Percentiles rank a stretch among this genome's conserved stretches.
Conservation (phyloP, 2,888 invertebrate genomes). For the Amphimallon solstitiale region DNA sequence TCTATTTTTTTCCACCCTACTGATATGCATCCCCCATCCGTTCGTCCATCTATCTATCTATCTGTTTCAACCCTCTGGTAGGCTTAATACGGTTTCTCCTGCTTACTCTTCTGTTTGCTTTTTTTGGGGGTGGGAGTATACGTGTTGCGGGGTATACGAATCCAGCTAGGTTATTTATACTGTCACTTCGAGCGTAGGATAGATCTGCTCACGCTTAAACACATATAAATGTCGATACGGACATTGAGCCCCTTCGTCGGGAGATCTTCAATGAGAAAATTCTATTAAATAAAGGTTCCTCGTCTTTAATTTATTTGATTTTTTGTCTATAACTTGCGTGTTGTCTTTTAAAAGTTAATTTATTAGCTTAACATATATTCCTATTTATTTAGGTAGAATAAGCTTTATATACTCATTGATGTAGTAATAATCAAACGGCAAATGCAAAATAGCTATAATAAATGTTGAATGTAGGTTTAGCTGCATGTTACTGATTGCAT, state of each 20-base stretch:
- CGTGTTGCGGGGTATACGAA: neutral
- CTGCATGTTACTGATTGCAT: too few relatives aligned
- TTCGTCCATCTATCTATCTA: neutral
- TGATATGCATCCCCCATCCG: neutral
- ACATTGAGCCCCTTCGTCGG: neutral
- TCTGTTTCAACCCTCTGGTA: constrained; percentile 3
- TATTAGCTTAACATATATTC: too few relatives aligned
- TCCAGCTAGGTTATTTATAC: neutral
- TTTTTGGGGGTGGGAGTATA: neutral
- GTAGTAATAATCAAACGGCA: too few relatives aligned
- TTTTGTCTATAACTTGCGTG: too few relatives aligned
- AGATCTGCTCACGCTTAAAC: neutral
- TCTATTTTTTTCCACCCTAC: too few relatives aligned
- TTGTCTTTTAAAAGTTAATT: too few relatives aligned
- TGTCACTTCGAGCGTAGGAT: neutral
- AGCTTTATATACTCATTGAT: too few relatives aligned
- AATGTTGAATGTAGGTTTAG: too few relatives aligned
- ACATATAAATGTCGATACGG: neutral
- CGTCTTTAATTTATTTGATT: too few relatives aligned
- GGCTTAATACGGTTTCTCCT: constrained; percentile 27
- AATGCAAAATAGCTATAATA: too few relatives aligned
- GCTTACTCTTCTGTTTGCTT: neutral
- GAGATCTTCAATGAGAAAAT: neutral
- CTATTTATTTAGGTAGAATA: too few relatives aligned
- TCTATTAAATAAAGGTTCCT: too few relatives aligned